Evolutionary conservation across 2,113 vertebrate genomes (phyloP).

Genomic region (Callocephalon fimbriatum): DNA sequence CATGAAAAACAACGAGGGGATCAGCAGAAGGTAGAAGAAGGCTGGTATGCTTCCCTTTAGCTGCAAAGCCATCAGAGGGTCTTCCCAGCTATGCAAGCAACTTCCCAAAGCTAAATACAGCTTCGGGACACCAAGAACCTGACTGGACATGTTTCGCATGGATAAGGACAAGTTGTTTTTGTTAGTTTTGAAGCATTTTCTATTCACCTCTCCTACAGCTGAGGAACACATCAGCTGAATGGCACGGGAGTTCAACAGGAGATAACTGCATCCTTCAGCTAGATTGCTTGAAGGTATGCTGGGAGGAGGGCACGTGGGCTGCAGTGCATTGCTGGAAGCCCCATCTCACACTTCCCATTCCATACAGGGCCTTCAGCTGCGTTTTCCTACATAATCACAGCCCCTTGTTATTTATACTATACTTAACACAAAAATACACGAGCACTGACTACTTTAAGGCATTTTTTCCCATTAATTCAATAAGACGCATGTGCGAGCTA

Average conservation of each 20-base stretch:
- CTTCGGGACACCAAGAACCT: accelerated
- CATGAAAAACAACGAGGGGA: too few relatives aligned
- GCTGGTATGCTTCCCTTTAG: background rate
- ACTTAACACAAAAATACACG: background rate
- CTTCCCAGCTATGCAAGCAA: background rate
- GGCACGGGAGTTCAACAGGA: background rate
- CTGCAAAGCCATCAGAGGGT: background rate
- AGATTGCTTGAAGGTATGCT: background rate
- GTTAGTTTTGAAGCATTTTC: background rate
- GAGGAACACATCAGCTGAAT: background rate
- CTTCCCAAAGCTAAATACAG: background rate
- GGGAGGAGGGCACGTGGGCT: background rate
- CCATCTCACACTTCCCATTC: background rate
- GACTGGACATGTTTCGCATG: background rate
- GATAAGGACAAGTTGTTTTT: background rate
- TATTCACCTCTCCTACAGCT: background rate
- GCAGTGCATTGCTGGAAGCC: background rate
- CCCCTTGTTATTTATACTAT: background rate
- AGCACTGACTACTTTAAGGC: background rate
- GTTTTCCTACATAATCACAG: background rate
- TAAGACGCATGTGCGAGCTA: background rate
- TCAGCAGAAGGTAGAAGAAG: background rate
- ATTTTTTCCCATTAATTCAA: background rate
- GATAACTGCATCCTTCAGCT: background rate
- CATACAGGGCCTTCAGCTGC: background rate